Evolutionary conservation across 2,113 vertebrate species (phyloP).

Genomic region (Ploceus nigricollis): DNA sequence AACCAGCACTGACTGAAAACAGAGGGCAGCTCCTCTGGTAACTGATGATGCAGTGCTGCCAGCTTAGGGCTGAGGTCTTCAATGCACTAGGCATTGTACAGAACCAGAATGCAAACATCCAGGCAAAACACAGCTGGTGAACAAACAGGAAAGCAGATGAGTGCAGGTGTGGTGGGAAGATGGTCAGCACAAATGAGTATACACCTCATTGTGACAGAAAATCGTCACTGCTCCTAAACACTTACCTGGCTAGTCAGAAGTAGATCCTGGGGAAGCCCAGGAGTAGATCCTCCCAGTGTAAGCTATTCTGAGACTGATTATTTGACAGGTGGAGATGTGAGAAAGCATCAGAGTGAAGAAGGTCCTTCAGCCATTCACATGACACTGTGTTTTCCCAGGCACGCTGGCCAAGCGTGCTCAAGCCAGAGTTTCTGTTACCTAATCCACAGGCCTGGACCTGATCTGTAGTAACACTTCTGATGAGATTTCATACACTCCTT

Average conservation of each 20-base stretch:
- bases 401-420: background rate
- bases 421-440: slow-evolving; percentile 25
- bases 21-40: background rate
- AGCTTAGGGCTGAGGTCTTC: background rate
- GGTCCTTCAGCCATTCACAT: background rate
- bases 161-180: background rate
- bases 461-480: background rate
- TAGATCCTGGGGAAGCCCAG: background rate
- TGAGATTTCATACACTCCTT: background rate
- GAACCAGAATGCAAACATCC: background rate
- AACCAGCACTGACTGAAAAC: background rate
- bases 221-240: background rate
- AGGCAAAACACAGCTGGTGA: background rate
- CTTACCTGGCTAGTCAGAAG: background rate
- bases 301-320: background rate
- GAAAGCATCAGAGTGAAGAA: background rate
- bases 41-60: background rate
- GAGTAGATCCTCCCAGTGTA: background rate
- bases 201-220: background rate
- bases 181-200: background rate
- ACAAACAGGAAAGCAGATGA: background rate
- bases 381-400: background rate
- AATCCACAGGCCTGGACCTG: background rate
- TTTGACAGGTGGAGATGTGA: background rate
- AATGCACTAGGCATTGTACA: background rate